Conservation (phyloP, 2,113 vertebrate genomes). For the Tragelaphus strepsiceros region DNA sequence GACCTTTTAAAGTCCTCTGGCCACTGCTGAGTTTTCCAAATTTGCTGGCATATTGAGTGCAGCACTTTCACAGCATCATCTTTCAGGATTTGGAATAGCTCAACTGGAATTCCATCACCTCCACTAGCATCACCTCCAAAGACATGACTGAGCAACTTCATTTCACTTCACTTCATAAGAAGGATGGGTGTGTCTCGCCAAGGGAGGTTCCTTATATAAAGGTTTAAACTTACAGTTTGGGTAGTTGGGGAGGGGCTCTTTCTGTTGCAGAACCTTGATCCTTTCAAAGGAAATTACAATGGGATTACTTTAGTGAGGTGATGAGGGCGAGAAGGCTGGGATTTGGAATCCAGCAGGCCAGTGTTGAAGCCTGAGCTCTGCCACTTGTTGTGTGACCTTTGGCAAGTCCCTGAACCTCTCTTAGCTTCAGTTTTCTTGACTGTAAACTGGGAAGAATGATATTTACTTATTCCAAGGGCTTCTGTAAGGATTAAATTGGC, state of each 20-base stretch:
- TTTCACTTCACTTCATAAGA: not conserved
- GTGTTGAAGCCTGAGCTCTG: not conserved
- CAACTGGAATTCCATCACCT: too few species aligned
- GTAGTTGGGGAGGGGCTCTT: not conserved
- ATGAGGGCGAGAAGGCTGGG: not conserved
- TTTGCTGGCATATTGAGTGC: too few species aligned
- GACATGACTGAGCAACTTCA: too few species aligned
- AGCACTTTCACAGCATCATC: too few species aligned
- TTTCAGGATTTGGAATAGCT: too few species aligned
- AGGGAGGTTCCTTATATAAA: not conserved
- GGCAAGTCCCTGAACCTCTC: not conserved
- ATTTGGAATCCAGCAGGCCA: not conserved
- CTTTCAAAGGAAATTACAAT: not conserved
- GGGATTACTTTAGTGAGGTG: not conserved
- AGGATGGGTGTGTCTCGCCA: not conserved
- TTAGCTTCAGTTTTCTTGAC: not conserved
- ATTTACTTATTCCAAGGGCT: not conserved
- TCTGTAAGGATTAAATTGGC: not conserved
- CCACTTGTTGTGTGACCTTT: not conserved
- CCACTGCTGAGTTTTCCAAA: too few species aligned
- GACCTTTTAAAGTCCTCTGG: too few species aligned
- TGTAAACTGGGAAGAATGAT: not conserved
- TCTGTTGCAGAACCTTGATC: not conserved
- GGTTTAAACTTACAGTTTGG: not conserved
- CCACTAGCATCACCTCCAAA: too few species aligned